These are phyloP conservation scores for Musca vetustissima DNA, from an alignment of 1,140 invertebrate species.

Conservation along the genomic window DNA sequence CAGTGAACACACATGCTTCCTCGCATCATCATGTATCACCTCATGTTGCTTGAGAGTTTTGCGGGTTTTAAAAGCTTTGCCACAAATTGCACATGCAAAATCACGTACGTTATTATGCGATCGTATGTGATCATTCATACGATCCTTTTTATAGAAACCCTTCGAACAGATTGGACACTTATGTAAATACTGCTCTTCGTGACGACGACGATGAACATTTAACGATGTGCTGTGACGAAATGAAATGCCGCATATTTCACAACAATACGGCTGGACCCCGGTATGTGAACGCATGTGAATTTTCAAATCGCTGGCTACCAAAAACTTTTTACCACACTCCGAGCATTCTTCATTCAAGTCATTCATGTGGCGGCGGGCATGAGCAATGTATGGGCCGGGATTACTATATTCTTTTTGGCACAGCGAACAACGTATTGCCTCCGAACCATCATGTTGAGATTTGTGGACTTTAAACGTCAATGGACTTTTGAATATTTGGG, in stretches of 20 bases:
- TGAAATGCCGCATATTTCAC: slow-evolving; percentile 37
- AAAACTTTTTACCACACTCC: slow-evolving; percentile 44
- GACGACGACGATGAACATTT: slow-evolving; percentile 22
- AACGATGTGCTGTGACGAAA: slow-evolving; percentile 15
- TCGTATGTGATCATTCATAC: slow-evolving; percentile 20
- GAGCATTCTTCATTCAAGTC: slow-evolving; percentile 47
- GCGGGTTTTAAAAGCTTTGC: slow-evolving; percentile 22
- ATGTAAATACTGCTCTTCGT: slow-evolving; percentile 22
- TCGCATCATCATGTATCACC: slow-evolving; percentile 1
- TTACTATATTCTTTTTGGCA: background rate
- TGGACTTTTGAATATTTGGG: background rate
- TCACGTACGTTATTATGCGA: slow-evolving; percentile 7
- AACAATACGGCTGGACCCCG: slow-evolving; percentile 36
- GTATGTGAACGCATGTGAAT: slow-evolving; percentile 27
- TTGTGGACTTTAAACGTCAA: background rate
- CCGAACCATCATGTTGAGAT: background rate
- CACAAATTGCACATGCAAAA: slow-evolving; percentile 19
- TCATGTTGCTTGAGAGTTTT: slow-evolving; percentile 7
- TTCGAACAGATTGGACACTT: slow-evolving; percentile 22
- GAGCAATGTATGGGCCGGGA: slow-evolving; percentile 25
- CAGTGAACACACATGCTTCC: slow-evolving; percentile 12
- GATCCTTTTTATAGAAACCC: slow-evolving; percentile 24
- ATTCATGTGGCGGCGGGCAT: slow-evolving; percentile 40
- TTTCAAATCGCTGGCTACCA: slow-evolving; percentile 45
- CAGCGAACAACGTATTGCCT: background rate